Percentiles rank a stretch among this genome's conserved stretches.
phyloP scores from a whole-genome alignment of 2,113 vertebrate genomes.

The Oophaga pumilio region DNA sequence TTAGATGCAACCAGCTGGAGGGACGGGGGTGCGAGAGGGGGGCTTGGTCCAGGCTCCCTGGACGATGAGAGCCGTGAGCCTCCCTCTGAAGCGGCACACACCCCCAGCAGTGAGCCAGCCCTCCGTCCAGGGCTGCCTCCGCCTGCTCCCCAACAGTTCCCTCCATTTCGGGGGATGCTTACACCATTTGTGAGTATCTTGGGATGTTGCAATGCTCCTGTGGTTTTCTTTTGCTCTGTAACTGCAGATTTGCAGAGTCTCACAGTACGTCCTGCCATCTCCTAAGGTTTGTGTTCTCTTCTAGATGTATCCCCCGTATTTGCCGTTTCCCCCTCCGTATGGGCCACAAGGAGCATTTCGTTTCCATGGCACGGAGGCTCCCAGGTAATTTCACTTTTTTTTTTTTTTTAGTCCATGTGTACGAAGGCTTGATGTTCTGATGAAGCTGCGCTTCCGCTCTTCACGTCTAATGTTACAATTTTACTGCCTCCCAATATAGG shows the following conservation, averaged over 20 bases:
- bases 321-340: constrained; percentile 88
- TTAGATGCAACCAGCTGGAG: constrained; percentile 90
- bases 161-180: constrained; percentile 87
- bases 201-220: neutral
- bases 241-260: neutral
- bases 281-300: constrained; percentile 36
- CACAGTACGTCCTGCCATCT: no score
- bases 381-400: constrained; percentile 70
- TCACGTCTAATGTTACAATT: neutral
- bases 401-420: neutral
- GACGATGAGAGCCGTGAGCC: constrained; percentile 75
- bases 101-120: constrained; percentile 76
- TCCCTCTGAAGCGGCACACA: constrained; percentile 73
- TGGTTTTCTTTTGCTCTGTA: neutral
- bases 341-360: constrained; percentile 89
- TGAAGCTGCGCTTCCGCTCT: neutral
- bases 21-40: constrained; percentile 88
- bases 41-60: constrained; percentile 71
- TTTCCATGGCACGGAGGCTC: constrained; percentile 83
- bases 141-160: constrained; percentile 84
- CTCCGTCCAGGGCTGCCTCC: constrained; percentile 77
- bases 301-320: constrained; percentile 90
- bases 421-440: neutral
- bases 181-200: constrained; percentile 84
- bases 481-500: constrained; percentile 63